Evolutionary conservation across 2,888 invertebrate species (phyloP).

Genomic region (Dichetophora obliterata): DNA sequence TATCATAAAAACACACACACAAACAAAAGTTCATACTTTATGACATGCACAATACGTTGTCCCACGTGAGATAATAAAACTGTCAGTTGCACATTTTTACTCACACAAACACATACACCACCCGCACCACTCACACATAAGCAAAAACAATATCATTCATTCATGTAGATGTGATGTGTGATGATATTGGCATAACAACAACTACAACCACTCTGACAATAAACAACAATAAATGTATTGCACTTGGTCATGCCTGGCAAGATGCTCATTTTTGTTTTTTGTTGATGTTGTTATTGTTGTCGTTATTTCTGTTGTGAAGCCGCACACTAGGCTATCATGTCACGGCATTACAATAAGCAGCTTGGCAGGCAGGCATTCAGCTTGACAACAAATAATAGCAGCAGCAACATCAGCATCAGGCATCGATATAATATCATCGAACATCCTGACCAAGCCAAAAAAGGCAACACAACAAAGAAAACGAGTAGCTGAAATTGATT

Average conservation of each 20-base stretch:
- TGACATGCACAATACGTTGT: not conserved
- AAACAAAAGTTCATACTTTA: not conserved
- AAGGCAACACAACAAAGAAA: not conserved
- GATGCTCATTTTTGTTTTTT: not conserved
- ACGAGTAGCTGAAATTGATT: not conserved
- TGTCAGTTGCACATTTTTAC: slow-evolving; percentile 16
- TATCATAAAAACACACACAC: not conserved
- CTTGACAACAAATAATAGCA: not conserved
- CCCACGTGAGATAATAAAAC: slow-evolving; percentile 29
- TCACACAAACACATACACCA: not conserved
- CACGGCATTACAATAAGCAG: not conserved
- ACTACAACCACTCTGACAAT: not conserved
- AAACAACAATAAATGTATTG: slow-evolving; percentile 20
- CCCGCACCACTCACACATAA: not conserved
- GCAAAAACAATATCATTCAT: not conserved
- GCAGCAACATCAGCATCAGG: not conserved
- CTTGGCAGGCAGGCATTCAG: too few species aligned
- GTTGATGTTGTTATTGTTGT: too few species aligned
- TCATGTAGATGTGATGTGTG: not conserved
- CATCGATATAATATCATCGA: not conserved
- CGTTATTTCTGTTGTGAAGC: too few species aligned
- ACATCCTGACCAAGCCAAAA: too few species aligned
- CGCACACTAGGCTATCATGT: not conserved
- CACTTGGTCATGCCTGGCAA: slow-evolving; percentile 18
- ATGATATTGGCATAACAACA: not conserved